A percentile compares a stretch with the other conserved stretches of the same genome.
phyloP scores from a whole-genome alignment of 2,113 vertebrate genomes.

The Prietella phreatophila region DNA sequence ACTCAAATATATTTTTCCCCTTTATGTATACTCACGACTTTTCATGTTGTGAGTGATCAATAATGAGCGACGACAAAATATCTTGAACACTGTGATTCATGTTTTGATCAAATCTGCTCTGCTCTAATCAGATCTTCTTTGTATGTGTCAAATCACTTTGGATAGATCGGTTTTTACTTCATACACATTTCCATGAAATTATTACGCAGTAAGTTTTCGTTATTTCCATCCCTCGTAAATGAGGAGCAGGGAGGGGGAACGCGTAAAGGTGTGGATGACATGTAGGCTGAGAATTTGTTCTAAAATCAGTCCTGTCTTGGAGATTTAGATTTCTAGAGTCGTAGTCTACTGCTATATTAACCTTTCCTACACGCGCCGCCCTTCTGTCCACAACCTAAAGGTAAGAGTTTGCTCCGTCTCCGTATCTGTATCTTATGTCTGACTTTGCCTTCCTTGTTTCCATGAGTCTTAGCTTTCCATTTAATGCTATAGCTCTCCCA shows the following conservation, averaged over 20 bases:
- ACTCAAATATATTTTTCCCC: too few relatives aligned
- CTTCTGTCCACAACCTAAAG: constrained; percentile 35
- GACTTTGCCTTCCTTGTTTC: constrained; percentile 67
- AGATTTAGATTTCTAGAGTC: background rate
- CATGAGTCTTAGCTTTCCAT: constrained; percentile 52
- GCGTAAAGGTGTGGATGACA: background rate
- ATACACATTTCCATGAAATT: background rate
- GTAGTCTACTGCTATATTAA: constrained; percentile 29
- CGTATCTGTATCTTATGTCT: constrained; percentile 37
- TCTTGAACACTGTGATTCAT: background rate
- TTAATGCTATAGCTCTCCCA: background rate
- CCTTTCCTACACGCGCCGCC: constrained; percentile 26
- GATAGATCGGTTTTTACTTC: background rate
- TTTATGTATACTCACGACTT: background rate
- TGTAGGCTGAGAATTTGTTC: background rate
- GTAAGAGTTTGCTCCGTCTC: constrained; percentile 36
- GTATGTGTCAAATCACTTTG: background rate
- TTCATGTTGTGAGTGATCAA: background rate
- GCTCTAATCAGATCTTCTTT: background rate
- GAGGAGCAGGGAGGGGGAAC: background rate
- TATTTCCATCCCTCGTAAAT: background rate
- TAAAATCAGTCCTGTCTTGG: background rate
- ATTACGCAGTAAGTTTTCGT: background rate
- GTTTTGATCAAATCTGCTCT: background rate
- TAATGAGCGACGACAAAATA: background rate